phyloP scores from a whole-genome alignment of 2,888 invertebrate genomes.

The Cyaniris semiargus region DNA sequence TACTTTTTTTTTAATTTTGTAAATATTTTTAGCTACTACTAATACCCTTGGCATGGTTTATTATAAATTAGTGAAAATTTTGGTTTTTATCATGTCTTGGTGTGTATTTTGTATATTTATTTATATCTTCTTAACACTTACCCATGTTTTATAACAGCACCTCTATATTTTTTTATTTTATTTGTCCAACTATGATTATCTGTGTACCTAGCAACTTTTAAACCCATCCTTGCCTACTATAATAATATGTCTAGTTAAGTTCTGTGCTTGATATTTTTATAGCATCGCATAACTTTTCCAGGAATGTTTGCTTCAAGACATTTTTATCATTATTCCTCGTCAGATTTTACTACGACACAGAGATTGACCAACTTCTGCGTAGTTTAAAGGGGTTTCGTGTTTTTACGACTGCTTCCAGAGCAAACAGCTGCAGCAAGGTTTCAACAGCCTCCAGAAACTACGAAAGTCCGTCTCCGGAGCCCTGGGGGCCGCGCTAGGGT shows the following conservation, averaged over 20 bases:
- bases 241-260: background rate
- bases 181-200: background rate
- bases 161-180: background rate
- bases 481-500: constrained; percentile 73
- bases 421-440: constrained; percentile 76
- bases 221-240: background rate
- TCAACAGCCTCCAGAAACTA: constrained; percentile 85
- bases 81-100: background rate
- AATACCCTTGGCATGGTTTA: background rate
- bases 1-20: background rate
- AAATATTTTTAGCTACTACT: background rate
- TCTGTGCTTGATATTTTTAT: constrained; percentile 9
- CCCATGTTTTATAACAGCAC: background rate
- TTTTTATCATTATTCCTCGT: constrained; percentile 70
- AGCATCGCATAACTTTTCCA: background rate
- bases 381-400: constrained; percentile 79
- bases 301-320: constrained; percentile 23
- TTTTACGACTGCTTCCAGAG: constrained; percentile 79
- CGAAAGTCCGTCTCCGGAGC: constrained; percentile 85
- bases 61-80: too few relatives aligned
- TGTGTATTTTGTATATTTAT: background rate
- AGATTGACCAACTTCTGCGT: constrained; percentile 54
- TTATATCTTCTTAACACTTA: background rate
- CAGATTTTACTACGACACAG: constrained; percentile 48
- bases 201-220: background rate